Evolutionary conservation across 1,140 invertebrate species (phyloP), one percentile per base, ranked within the genome.

Genomic region (Brachystomella parvula): DNA sequence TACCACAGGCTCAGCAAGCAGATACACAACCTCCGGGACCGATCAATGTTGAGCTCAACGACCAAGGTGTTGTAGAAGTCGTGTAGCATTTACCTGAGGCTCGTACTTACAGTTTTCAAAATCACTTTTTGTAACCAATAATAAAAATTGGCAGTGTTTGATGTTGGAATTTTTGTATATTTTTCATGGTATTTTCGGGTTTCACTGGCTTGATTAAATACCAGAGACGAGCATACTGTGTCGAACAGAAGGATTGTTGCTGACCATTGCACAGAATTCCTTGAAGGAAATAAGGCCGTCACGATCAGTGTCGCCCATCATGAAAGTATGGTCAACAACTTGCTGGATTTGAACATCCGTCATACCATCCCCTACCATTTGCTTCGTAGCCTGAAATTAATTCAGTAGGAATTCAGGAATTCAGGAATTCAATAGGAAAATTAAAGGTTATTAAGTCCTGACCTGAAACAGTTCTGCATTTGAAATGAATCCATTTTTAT

Each of bases 181-280:
- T n/a, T n/a, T n/a, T n/a, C n/a, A n/a, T n/a, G n/a, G n/a, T n/a
- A n/a, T n/a, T n/a, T n/a, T n/a, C n/a, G n/a, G n/a, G n/a, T n/a
- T n/a, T n/a, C n/a, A n/a, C n/a, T n/a, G n/a, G n/a, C 39, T 12
- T 44, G n/a, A 44, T 44, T 44, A 44, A 44, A 44, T 44, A n/a
- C 39, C 92, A 81, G 96, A 94, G 69, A 97, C 94, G 73, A 97
- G 94, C 94, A 96, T 96, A 80, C 96, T 96, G 85, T 97, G 96
- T 81, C 96, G 94, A 78, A 97, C 94, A 81, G 96, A 94, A 74
- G 94, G 95, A 79, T 9, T n/a, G 39, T 94, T 95, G 73, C 94
- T 94, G 75, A 97, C 94, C 72, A 88, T 83, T 69, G 86, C 88
- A 82, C 91, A 94, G 79, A 95, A 95, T 81, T 95, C 93, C 78